Evolutionary conservation across 1,140 invertebrate genomes (phyloP).

Genomic region (Zaprionus kolodkinae): DNA sequence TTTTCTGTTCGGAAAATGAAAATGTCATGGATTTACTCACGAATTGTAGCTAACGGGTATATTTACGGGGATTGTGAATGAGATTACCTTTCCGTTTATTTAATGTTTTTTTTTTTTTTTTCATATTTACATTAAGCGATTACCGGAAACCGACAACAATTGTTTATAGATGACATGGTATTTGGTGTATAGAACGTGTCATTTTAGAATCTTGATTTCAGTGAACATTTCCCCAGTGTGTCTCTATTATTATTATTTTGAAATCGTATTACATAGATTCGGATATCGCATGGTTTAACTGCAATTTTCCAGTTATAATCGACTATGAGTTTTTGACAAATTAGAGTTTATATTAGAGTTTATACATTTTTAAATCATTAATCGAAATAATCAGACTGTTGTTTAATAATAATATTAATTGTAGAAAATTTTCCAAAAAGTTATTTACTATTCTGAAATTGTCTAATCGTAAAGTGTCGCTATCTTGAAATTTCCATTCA

Average conservation of each 20-base stretch:
- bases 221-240: neutral
- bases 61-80: neutral
- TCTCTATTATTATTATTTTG: neutral
- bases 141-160: conserved; percentile 6
- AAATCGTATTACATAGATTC: neutral
- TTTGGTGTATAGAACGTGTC: neutral
- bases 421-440: no score
- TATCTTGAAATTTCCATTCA: neutral
- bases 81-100: neutral
- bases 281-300: no score
- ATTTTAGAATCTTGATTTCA: conserved; percentile 1
- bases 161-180: conserved; percentile 2
- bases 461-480: no score
- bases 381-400: no score
- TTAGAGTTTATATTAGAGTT: no score
- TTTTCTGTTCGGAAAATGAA: neutral
- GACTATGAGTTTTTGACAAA: no score
- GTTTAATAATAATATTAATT: no score
- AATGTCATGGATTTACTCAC: neutral
- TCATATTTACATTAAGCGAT: neutral
- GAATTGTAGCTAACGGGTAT: neutral
- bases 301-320: no score
- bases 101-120: neutral
- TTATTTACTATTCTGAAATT: no score
- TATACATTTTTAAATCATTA: no score